A percentile compares a stretch with the other conserved stretches of the same genome.
Conservation (phyloP, 2,113 vertebrate genomes). For the Dendrocopos noguchii region DNA sequence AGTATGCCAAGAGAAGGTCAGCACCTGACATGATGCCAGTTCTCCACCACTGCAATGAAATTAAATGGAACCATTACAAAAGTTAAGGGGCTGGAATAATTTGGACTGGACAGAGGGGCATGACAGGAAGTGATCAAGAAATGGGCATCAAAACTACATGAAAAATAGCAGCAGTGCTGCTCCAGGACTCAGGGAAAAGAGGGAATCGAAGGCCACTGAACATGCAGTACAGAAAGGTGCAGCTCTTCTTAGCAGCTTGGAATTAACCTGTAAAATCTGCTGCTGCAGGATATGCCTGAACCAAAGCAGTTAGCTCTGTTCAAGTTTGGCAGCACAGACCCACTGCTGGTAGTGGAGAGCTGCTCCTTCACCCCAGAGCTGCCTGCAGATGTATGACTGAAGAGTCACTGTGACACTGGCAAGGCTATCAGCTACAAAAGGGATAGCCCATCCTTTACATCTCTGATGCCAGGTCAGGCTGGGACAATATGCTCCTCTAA, state of each 20-base stretch:
- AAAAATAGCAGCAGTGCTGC: neutral
- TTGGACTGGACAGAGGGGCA: neutral
- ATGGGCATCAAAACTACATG: neutral
- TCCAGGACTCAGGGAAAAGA: neutral
- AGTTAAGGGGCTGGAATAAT: neutral
- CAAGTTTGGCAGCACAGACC: neutral
- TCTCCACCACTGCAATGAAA: neutral
- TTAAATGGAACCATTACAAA: neutral
- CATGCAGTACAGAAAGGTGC: neutral
- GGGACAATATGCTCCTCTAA: neutral
- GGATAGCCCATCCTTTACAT: neutral
- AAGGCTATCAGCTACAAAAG: slow-evolving; percentile 6
- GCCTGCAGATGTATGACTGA: neutral
- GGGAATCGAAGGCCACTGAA: neutral
- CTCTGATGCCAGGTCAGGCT: slow-evolving; percentile 16
- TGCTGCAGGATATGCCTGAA: slow-evolving; percentile 10
- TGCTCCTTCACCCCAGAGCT: slow-evolving; percentile 29
- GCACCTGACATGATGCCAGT: neutral
- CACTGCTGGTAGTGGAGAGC: neutral
- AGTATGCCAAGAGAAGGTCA: neutral
- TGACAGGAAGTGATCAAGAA: neutral
- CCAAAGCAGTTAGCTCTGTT: slow-evolving; percentile 4
- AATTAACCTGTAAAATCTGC: slow-evolving; percentile 45
- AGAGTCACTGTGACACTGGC: slow-evolving; percentile 15
- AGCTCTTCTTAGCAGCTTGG: neutral